Conservation (phyloP, 2,113 vertebrate genomes). For the Lagopus muta region DNA sequence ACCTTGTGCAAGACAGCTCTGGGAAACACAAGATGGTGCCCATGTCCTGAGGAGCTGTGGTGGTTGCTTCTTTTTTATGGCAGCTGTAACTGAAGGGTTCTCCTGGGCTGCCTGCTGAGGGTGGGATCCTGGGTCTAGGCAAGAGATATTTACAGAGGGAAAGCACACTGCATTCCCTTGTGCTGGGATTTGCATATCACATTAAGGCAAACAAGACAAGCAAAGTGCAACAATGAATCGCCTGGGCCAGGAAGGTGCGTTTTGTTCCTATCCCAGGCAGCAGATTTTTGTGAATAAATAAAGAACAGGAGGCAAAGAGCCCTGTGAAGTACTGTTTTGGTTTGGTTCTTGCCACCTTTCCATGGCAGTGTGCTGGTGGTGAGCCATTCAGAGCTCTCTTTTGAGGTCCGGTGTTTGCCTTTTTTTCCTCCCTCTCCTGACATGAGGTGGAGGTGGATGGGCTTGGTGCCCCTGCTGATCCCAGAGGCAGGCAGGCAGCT, state of each 20-base stretch:
- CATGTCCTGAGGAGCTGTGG: rapidly evolving
- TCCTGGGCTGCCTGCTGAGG: background rate
- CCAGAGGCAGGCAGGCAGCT: rapidly evolving
- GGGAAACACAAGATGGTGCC: rapidly evolving
- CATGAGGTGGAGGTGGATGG: background rate
- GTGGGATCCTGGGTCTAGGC: background rate
- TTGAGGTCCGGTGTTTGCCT: background rate
- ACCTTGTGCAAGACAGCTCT: background rate
- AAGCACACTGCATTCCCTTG: background rate
- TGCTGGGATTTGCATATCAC: background rate
- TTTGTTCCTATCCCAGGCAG: background rate
- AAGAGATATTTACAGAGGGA: background rate
- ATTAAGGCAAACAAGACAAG: background rate
- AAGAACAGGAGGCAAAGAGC: background rate
- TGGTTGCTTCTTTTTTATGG: background rate
- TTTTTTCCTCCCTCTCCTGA: rapidly evolving
- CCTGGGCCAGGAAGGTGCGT: background rate
- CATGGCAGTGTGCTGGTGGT: rapidly evolving
- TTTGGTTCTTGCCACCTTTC: background rate
- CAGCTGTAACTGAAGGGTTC: background rate
- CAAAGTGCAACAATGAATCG: background rate
- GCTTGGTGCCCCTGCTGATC: background rate
- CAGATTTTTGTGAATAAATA: background rate
- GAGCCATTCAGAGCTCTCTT: background rate
- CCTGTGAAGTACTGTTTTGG: background rate